Percentiles rank a stretch among this genome's conserved stretches.
Conservation (phyloP, 1,140 invertebrate species). For the Papilio xuthus region DNA sequence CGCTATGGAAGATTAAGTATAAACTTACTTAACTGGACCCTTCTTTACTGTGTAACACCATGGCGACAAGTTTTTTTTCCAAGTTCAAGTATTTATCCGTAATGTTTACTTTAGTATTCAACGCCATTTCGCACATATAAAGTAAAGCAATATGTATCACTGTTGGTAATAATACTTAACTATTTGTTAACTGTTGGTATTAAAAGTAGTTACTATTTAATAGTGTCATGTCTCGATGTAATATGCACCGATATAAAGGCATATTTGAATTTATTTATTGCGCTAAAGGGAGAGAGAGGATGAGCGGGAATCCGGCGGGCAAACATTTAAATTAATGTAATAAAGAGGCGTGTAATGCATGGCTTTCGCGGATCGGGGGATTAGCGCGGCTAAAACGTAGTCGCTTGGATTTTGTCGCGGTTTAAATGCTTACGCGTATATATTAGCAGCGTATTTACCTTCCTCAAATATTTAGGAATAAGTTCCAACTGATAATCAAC, state of each 20-base stretch:
- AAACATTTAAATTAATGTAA: constrained; percentile 81
- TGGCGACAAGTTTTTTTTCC: background rate
- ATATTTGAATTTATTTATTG: constrained; percentile 57
- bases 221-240: background rate
- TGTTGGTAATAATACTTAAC: no score
- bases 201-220: background rate
- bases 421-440: constrained; percentile 37
- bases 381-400: constrained; percentile 57
- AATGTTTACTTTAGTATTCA: background rate
- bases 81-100: background rate
- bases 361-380: constrained; percentile 67
- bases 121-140: background rate
- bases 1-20: background rate
- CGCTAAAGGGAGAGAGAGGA: constrained; percentile 53
- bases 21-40: no score
- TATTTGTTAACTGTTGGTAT: background rate
- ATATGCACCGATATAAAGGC: background rate
- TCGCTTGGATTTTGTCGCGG: constrained; percentile 41
- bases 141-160: background rate
- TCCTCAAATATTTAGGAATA: background rate
- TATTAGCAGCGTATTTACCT: constrained; percentile 26
- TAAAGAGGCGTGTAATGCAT: constrained; percentile 77
- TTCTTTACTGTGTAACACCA: background rate
- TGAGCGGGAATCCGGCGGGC: constrained; percentile 61
- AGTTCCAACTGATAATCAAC: background rate